Conservation (phyloP, 2,797 vertebrate genomes). For the Phoeniculus purpureus region DNA sequence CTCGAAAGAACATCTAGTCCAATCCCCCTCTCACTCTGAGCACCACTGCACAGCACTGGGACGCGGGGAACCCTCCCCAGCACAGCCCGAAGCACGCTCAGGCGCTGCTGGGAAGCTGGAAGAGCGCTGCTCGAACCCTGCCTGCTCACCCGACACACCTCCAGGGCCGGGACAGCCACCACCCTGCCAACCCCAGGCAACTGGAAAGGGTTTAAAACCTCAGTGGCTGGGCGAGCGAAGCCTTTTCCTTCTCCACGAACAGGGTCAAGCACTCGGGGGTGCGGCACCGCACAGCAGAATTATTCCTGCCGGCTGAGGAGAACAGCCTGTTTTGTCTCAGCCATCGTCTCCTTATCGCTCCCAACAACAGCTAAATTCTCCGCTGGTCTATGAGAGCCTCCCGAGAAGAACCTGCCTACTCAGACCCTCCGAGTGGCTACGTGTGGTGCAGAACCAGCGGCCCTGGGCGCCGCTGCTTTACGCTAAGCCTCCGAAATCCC, state of each 20-base stretch:
- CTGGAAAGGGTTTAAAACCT: not conserved
- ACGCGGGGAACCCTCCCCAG: not conserved
- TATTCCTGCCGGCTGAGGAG: constrained; percentile 41
- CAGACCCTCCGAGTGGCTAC: constrained; percentile 55
- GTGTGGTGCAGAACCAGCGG: constrained; percentile 45
- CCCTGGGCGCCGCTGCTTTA: constrained; percentile 31
- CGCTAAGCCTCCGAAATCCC: not conserved
- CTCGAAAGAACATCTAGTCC: too few species aligned
- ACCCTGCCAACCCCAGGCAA: not conserved
- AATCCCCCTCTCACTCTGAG: not conserved
- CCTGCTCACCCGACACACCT: fast-evolving
- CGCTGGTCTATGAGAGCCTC: constrained; percentile 11
- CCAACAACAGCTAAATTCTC: constrained; percentile 36
- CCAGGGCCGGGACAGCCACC: not conserved
- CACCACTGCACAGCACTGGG: fast-evolving
- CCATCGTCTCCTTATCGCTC: constrained; percentile 29
- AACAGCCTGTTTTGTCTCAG: not conserved
- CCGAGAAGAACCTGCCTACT: constrained; percentile 44
- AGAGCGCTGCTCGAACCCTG: not conserved
- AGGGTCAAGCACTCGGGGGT: not conserved
- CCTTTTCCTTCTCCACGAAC: not conserved
- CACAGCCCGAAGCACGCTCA: fast-evolving
- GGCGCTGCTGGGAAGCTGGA: not conserved
- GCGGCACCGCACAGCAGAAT: constrained; percentile 49
- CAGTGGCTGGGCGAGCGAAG: not conserved